Evolutionary conservation across 2,888 invertebrate genomes (phyloP), one percentile per base, ranked within the genome.

Genomic region (Drosophila lutescens): DNA sequence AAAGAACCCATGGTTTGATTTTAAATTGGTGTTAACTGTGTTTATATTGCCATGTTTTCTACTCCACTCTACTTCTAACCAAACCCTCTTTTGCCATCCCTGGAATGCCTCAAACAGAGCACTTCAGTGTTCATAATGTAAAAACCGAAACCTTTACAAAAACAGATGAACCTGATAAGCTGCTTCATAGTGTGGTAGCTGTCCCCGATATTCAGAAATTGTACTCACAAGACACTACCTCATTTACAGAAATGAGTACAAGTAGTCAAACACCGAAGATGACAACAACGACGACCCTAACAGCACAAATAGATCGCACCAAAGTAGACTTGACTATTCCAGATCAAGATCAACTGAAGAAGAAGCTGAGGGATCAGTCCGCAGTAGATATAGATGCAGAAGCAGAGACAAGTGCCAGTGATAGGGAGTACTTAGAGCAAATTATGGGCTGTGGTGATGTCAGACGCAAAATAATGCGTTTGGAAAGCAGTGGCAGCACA

Each of bases 391-490:
- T 30, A 41, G 55, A 46, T 32, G 41, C 57, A 47, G 59, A 68
- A 12, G 7, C 41, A 41, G 74, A 65, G 2, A 55, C 51, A 10
- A 68, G 65, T 54, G 63, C 80, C 44, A 86, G 80, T 62, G 89
- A 86, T 86, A 86, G 88, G 63, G 80, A 86, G 50, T 86, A 87
- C 59, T 72, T 90, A 73, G 85, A 85, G 43, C 70, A 86, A 58
- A 83, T 89, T 34, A 88, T 87, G 81, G 80, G 84, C 62, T 93
- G 93, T 50, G 93, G 93, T 34, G 94, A 94, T 88, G 94, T 94
- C 10, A 93, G 93, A 89, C 93, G 93, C 13, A 93, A 93, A 86
- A 92, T 94, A 53, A 92, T 93, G 89, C 89, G 93, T 50, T 78
- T 94, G 50, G 94, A 94, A 88, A 86, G 79, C 57, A 79, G 60